Evolutionary conservation across 2,797 vertebrate genomes (phyloP).

Genomic region (Sebastes baramenuke): DNA sequence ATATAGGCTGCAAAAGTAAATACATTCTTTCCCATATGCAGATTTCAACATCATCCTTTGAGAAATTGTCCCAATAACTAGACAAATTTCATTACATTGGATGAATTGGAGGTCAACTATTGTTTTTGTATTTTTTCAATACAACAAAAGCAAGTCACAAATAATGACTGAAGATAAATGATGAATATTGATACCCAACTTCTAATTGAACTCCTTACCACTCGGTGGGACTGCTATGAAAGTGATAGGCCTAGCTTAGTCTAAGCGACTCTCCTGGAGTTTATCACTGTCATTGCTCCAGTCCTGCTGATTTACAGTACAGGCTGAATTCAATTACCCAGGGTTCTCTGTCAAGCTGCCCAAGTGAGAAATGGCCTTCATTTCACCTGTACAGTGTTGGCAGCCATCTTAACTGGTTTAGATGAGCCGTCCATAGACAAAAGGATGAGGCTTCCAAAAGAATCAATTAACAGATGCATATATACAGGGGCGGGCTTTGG

Average conservation of each 20-base stretch:
- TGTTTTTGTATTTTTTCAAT: neutral
- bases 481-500: neutral
- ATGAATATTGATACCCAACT: neutral
- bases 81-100: neutral
- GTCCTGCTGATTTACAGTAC: slow-evolving; percentile 52
- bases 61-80: neutral
- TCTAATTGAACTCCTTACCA: neutral
- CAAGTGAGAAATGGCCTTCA: slow-evolving; percentile 64
- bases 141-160: neutral
- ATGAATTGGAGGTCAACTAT: neutral
- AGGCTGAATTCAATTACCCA: slow-evolving; percentile 52
- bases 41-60: neutral
- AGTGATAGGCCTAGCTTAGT: neutral
- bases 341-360: slow-evolving; percentile 54
- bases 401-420: slow-evolving; percentile 43
- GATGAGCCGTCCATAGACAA: slow-evolving; percentile 27
- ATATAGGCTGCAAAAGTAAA: neutral
- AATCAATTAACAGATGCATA: slow-evolving; percentile 11
- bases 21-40: neutral
- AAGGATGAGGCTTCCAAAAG: slow-evolving; percentile 8
- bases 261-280: neutral
- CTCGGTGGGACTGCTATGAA: neutral
- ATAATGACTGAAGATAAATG: neutral
- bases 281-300: slow-evolving; percentile 31
- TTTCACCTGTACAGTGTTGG: slow-evolving; percentile 56